Conservation (phyloP, 2,113 vertebrate species). For the Lamprologus lemairii region DNA sequence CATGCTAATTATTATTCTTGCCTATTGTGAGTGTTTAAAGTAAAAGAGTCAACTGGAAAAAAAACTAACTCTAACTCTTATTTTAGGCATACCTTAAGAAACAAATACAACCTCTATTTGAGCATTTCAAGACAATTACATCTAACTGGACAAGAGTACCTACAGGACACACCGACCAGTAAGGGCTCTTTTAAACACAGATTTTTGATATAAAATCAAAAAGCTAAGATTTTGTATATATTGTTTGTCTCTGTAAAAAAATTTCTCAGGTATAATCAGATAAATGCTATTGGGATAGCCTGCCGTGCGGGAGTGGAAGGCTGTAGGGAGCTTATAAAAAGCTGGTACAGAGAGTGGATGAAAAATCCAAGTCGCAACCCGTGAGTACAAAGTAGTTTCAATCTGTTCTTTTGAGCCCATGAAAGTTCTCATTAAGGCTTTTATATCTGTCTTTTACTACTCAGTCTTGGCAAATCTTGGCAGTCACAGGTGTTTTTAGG, state of each 20-base stretch:
- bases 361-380: background rate
- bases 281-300: conserved; percentile 76
- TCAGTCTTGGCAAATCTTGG: background rate
- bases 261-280: conserved; percentile 77
- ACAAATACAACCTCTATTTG: conserved; percentile 77
- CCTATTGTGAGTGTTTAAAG: background rate
- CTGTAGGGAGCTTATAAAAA: conserved; percentile 50
- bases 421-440: background rate
- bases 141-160: conserved; percentile 37
- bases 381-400: conserved; percentile 66
- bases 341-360: conserved; percentile 65
- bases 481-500: accelerated
- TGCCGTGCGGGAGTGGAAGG: conserved; percentile 63
- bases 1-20: background rate
- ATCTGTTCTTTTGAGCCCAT: background rate
- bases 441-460: background rate
- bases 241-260: background rate
- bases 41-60: background rate
- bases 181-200: conserved; percentile 36
- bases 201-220: background rate
- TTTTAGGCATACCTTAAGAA: conserved; percentile 77
- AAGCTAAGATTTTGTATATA: background rate
- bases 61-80: background rate
- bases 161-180: conserved; percentile 75
- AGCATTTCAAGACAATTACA: conserved; percentile 60